phyloP scores from a whole-genome alignment of 2,888 invertebrate species.

The Papilio gigon region DNA sequence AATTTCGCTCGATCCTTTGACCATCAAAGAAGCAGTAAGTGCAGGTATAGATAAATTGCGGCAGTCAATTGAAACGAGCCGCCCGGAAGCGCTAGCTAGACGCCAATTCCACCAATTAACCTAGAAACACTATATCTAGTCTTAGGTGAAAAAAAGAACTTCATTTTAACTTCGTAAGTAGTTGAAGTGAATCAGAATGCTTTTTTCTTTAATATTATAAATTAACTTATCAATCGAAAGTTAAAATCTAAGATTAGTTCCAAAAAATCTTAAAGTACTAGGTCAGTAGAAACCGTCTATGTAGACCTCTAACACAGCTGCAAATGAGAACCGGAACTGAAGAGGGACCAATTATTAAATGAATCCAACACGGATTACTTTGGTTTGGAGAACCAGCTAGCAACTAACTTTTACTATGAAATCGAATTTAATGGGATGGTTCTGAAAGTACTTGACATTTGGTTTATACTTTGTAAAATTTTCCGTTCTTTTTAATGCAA shows the following conservation, averaged over 20 bases:
- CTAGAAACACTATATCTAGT: conserved; percentile 16
- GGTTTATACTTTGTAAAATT: background rate
- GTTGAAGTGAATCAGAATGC: background rate
- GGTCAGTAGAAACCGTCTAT: too few relatives aligned
- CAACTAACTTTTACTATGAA: too few relatives aligned
- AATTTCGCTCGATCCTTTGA: background rate
- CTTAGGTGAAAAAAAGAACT: background rate
- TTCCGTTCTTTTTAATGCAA: conserved; percentile 27
- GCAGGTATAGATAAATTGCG: conserved; percentile 6
- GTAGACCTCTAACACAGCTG: too few relatives aligned
- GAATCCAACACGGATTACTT: too few relatives aligned
- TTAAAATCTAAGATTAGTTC: too few relatives aligned
- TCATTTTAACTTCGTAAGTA: background rate
- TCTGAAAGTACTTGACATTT: too few relatives aligned
- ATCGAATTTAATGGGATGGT: too few relatives aligned
- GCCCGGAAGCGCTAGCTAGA: conserved; percentile 8
- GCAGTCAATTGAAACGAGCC: conserved; percentile 9
- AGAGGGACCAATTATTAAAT: too few relatives aligned
- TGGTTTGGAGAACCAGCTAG: too few relatives aligned
- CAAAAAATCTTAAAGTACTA: too few relatives aligned
- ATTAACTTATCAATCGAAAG: background rate
- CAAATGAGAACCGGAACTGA: too few relatives aligned
- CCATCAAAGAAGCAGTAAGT: background rate
- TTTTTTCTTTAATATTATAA: background rate
- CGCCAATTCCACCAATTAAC: conserved; percentile 17